A percentile compares a stretch with the other conserved stretches of the same genome.
Conservation (phyloP, 2,797 vertebrate genomes). For the Stomatorhinus walkeri region DNA sequence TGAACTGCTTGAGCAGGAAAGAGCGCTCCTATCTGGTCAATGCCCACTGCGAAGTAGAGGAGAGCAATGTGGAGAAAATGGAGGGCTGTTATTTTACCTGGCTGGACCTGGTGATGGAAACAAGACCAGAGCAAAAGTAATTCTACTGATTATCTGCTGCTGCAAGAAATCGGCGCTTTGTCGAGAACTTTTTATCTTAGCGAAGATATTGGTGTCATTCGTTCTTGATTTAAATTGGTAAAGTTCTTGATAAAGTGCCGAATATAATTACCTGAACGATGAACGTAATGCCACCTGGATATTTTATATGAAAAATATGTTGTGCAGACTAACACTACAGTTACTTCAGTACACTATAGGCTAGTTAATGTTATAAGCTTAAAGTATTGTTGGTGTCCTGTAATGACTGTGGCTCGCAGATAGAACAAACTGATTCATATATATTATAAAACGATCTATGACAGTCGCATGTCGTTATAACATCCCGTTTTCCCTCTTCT, state of each 20-base stretch:
- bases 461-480: neutral
- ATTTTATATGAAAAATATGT: neutral
- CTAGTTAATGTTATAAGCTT: neutral
- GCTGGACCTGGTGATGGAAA: slow-evolving; percentile 45
- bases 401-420: neutral
- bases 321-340: neutral
- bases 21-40: slow-evolving; percentile 39
- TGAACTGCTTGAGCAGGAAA: slow-evolving; percentile 37
- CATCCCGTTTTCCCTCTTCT: too few species aligned
- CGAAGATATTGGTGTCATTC: neutral
- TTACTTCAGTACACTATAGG: neutral
- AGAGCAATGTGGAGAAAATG: slow-evolving; percentile 31
- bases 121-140: slow-evolving; percentile 43
- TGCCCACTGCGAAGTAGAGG: slow-evolving; percentile 40
- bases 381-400: neutral
- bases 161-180: neutral
- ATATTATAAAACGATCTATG: neutral
- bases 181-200: neutral
- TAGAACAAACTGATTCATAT: neutral
- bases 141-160: neutral
- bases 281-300: neutral
- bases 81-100: slow-evolving; percentile 39
- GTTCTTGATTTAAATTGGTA: neutral
- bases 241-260: neutral
- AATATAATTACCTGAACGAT: neutral